Conservation (phyloP, 2,797 vertebrate genomes). For the Sternotherus odoratus region DNA sequence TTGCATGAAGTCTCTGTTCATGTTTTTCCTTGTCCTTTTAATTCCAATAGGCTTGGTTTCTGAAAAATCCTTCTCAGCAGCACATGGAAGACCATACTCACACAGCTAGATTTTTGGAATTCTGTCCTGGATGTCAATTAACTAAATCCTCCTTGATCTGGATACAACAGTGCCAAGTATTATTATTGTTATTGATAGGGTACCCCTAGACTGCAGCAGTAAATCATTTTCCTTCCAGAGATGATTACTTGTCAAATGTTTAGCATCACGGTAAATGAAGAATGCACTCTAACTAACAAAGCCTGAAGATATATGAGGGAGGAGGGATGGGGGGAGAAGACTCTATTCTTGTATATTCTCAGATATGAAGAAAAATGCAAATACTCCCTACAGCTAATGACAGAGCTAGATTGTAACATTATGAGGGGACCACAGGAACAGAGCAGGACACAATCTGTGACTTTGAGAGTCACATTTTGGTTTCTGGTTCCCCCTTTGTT, state of each 20-base stretch:
- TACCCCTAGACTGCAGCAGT: conserved; percentile 38
- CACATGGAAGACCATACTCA: not conserved
- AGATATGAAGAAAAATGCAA: conserved; percentile 40
- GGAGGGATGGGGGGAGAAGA: not conserved
- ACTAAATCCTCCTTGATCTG: conserved; percentile 23
- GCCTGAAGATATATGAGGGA: conserved; percentile 18
- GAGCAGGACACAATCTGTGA: not conserved
- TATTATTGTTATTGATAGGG: conserved; percentile 54
- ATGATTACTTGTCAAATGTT: conserved; percentile 57
- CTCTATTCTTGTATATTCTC: conserved; percentile 38
- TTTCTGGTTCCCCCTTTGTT: not conserved
- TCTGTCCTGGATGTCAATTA: not conserved
- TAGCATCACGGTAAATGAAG: conserved; percentile 46
- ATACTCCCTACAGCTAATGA: conserved; percentile 22
- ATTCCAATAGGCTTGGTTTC: not conserved
- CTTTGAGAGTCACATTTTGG: not conserved
- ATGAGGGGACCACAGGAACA: not conserved
- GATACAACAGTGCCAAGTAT: conserved; percentile 18
- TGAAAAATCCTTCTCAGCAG: conserved; percentile 15
- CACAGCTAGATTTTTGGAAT: conserved; percentile 15
- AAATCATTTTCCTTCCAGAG: conserved; percentile 50
- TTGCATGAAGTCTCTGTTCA: not conserved
- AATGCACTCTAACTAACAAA: conserved; percentile 58
- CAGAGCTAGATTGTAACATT: not conserved
- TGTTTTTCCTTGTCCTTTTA: conserved; percentile 35